Evolutionary conservation across 2,888 invertebrate genomes (phyloP).

Genomic region (Platycnemis pennipes): DNA sequence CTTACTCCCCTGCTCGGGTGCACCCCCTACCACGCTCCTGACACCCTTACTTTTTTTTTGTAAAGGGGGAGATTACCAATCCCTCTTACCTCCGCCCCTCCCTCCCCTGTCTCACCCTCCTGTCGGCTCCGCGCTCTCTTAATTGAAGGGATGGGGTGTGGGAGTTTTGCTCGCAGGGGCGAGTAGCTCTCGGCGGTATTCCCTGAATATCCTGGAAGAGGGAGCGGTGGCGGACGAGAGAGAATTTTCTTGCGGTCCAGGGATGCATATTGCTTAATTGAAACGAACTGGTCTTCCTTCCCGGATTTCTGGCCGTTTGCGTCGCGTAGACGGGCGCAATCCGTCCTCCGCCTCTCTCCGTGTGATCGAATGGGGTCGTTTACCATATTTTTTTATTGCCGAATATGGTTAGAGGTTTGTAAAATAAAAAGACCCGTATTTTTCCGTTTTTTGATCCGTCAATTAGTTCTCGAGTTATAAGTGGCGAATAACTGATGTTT

Average conservation of each 20-base stretch:
- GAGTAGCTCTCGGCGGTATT: neutral
- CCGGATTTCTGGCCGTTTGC: too few relatives aligned
- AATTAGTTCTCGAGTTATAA: too few relatives aligned
- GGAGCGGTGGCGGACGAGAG: neutral
- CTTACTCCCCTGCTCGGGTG: neutral
- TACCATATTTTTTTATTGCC: too few relatives aligned
- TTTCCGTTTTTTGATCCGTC: too few relatives aligned
- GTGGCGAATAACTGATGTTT: too few relatives aligned
- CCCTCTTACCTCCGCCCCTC: neutral
- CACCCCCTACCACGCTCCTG: neutral
- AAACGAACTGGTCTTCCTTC: neutral
- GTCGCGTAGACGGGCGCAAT: too few relatives aligned
- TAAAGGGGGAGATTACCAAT: neutral
- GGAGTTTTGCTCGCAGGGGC: neutral
- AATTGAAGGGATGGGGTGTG: neutral
- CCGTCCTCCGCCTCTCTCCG: too few relatives aligned
- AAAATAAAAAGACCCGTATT: too few relatives aligned
- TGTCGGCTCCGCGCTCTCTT: neutral
- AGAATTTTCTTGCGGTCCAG: neutral
- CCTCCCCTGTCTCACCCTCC: neutral
- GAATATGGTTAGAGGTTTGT: too few relatives aligned
- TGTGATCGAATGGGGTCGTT: neutral
- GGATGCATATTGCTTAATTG: neutral
- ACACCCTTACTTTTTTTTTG: neutral
- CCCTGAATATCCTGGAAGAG: neutral